Percentiles rank a stretch among this genome's conserved stretches.
Conservation (phyloP, 2,113 vertebrate species). For the Arvicanthis niloticus region DNA sequence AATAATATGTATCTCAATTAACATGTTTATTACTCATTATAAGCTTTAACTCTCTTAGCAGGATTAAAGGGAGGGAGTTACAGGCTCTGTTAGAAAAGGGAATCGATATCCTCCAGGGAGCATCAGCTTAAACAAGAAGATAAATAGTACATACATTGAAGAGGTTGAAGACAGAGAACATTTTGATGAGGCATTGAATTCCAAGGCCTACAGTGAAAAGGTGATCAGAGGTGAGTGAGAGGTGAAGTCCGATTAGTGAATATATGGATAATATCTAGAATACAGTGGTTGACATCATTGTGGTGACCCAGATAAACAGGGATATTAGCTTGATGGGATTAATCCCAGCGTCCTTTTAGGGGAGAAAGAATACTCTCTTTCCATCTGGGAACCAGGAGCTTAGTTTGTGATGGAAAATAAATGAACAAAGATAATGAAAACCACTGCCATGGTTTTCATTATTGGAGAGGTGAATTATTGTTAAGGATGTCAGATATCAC, state of each 20-base stretch:
- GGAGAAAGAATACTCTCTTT: not conserved
- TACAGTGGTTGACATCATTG: not conserved
- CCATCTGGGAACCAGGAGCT: not conserved
- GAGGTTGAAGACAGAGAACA: not conserved
- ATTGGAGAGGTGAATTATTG: constrained; percentile 33
- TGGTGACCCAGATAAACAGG: constrained; percentile 5
- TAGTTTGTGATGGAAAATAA: not conserved
- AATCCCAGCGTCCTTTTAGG: not conserved
- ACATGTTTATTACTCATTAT: constrained; percentile 15
- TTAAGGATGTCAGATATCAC: not conserved
- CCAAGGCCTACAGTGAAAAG: not conserved
- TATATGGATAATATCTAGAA: not conserved
- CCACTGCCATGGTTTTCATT: not conserved
- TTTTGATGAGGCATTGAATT: constrained; percentile 1
- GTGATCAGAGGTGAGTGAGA: not conserved
- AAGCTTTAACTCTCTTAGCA: constrained; percentile 14
- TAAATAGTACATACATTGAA: not conserved
- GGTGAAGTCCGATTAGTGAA: not conserved
- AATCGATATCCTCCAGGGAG: not conserved
- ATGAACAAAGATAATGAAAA: not conserved
- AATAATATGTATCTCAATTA: not conserved
- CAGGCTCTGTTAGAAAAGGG: constrained; percentile 20
- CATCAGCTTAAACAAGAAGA: not conserved
- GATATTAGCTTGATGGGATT: not conserved
- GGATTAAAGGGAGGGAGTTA: constrained; percentile 5